A percentile compares a stretch with the other conserved stretches of the same genome.
Conservation (phyloP, 2,888 invertebrate genomes). For the Hetaerina titia region DNA sequence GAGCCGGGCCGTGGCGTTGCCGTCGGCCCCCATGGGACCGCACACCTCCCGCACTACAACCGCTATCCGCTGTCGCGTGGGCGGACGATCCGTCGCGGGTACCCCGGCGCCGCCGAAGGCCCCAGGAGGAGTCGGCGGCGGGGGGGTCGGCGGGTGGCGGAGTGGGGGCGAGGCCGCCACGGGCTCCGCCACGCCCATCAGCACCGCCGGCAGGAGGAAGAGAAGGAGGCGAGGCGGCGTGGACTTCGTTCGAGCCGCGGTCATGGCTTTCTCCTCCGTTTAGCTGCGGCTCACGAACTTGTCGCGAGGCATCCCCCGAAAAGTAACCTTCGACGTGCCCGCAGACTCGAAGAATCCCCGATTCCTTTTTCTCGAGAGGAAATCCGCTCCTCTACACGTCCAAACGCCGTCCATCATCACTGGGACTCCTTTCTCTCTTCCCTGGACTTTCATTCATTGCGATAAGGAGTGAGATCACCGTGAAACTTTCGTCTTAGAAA, state of each 20-base stretch:
- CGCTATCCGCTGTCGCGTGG: not conserved
- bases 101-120: not conserved
- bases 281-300: not conserved
- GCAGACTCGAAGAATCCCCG: too few species aligned
- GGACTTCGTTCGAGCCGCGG: not conserved
- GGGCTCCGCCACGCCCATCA: not conserved
- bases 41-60: constrained; percentile 37
- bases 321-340: too few species aligned
- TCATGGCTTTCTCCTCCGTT: not conserved
- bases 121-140: not conserved
- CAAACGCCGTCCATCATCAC: too few species aligned
- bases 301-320: not conserved
- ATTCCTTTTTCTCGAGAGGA: too few species aligned
- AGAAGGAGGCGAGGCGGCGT: not conserved
- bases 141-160: not conserved
- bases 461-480: not conserved
- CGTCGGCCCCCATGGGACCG: not conserved
- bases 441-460: not conserved
- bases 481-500: not conserved
- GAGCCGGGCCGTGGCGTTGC: constrained; percentile 44
- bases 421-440: too few species aligned
- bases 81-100: constrained; percentile 9
- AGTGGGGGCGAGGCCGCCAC: not conserved
- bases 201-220: not conserved
- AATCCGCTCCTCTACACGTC: too few species aligned